Percentiles rank a stretch among this genome's conserved stretches.
phyloP scores from a whole-genome alignment of 2,797 vertebrate species.

The Tolypeutes matacus region DNA sequence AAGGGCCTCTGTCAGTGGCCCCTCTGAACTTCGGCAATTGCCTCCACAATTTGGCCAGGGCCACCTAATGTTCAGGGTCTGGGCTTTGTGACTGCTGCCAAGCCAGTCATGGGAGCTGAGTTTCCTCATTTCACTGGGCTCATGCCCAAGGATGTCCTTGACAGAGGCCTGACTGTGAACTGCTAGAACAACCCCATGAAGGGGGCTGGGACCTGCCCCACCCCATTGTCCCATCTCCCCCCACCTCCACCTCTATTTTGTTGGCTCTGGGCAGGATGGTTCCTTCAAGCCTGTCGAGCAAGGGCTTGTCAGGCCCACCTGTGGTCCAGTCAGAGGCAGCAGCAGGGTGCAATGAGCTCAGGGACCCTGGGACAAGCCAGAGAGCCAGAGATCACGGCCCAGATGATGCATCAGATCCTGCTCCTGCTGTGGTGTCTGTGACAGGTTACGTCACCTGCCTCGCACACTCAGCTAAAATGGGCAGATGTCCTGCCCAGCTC shows the following conservation, averaged over 20 bases:
- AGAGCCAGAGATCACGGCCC: not conserved
- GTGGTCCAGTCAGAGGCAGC: not conserved
- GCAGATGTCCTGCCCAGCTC: not conserved
- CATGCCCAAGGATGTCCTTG: not conserved
- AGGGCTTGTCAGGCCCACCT: not conserved
- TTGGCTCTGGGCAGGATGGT: too few relatives aligned
- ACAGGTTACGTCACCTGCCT: not conserved
- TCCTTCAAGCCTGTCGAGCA: not conserved
- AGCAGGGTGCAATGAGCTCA: not conserved
- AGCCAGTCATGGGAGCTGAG: too few relatives aligned
- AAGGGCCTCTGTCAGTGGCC: fast-evolving
- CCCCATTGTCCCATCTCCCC: not conserved
- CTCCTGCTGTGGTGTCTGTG: fast-evolving
- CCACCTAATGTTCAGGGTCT: not conserved
- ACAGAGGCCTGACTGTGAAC: not conserved
- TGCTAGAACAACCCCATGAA: not conserved
- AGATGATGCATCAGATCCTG: not conserved
- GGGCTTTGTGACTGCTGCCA: not conserved
- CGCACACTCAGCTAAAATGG: fast-evolving
- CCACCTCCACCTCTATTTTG: not conserved
- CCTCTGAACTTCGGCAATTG: fast-evolving
- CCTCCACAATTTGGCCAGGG: fast-evolving
- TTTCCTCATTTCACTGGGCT: fast-evolving
- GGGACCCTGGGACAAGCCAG: not conserved
- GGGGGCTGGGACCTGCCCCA: not conserved